Evolutionary conservation across 2,113 vertebrate species (phyloP), one percentile per base, ranked within the genome.

Genomic region (Ammodytes marinus): DNA sequence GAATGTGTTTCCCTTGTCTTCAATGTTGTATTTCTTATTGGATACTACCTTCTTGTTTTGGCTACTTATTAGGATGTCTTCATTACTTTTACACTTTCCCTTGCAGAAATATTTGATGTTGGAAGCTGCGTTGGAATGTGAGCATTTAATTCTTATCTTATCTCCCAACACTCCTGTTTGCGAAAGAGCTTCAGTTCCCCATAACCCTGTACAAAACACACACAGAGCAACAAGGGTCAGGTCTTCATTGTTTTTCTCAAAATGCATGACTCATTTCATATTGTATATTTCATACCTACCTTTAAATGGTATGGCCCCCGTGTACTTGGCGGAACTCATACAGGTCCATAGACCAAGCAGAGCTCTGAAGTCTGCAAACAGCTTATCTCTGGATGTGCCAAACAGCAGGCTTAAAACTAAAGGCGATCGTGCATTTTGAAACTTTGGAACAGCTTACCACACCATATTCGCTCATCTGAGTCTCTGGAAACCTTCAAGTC

Each of bases 41-140:
- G 39, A 43, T 8, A 6, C 0, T 1, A 0, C 5, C 0, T 11
- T 13, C 4, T 0, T 2, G 0, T 6, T 2, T 1, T 0, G 11
- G 80, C 69, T 89, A 0, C 0, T 81, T 71, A 91, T 74, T 2
- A 91, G 69, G 66, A 91, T 0, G 63, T 93, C 82, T 15, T 64
- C 0, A 8, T 79, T n/a, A n/a, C n/a, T 0, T 3, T 0, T 0
- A 64, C 92, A 93, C 0, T 0, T 0, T 8, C 2, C 64, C 6
- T 66, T 89, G 84, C 90, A 93, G 67, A 93, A 93, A 67, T 92
- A 93, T 82, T 93, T 93, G 19, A 72, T 0, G 3, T 89, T 86
- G 53, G 5, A 7, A 47, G 4, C 1, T 35, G 82, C 82, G 1
- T 79, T 5, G 2, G 3, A 0, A 19, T 83, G 79, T 60, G 74